These are phyloP conservation scores for Apodemus sylvaticus DNA, from an alignment of 2,113 vertebrate species.

Conservation along the genomic window DNA sequence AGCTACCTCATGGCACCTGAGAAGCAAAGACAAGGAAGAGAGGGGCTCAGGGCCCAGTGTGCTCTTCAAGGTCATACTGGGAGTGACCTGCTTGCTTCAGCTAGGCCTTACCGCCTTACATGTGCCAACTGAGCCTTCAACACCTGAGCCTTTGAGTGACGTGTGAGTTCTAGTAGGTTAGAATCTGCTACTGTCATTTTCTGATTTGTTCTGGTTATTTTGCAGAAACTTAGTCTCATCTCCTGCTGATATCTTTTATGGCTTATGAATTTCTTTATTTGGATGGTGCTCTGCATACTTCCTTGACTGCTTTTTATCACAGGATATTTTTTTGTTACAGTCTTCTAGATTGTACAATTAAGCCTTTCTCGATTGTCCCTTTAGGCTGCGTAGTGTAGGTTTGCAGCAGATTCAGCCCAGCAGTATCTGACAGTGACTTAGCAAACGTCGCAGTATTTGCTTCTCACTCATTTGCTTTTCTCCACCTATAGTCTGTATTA, in stretches of 20 bases:
- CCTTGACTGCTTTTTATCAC: not conserved
- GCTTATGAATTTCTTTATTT: not conserved
- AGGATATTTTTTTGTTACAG: not conserved
- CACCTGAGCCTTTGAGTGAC: not conserved
- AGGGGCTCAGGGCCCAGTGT: not conserved
- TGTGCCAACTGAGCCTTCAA: not conserved
- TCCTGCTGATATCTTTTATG: not conserved
- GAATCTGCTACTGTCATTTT: not conserved
- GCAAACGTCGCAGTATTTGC: not conserved
- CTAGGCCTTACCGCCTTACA: not conserved
- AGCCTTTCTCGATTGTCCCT: not conserved
- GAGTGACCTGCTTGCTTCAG: not conserved
- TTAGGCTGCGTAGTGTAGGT: not conserved
- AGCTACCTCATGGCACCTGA: not conserved
- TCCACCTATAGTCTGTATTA: not conserved
- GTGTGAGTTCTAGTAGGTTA: not conserved
- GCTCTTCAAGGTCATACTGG: not conserved
- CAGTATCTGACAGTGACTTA: not conserved
- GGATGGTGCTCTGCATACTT: not conserved
- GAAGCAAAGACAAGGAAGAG: not conserved
- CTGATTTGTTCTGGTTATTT: not conserved
- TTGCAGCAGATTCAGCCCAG: not conserved
- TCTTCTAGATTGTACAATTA: not conserved
- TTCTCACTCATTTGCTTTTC: slow-evolving; percentile 3
- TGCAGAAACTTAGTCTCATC: not conserved